Percentiles rank a stretch among this genome's conserved stretches.
These are phyloP conservation scores for Epicauta chinensis DNA, from an alignment of 1,140 invertebrate genomes.

Conservation along the genomic window DNA sequence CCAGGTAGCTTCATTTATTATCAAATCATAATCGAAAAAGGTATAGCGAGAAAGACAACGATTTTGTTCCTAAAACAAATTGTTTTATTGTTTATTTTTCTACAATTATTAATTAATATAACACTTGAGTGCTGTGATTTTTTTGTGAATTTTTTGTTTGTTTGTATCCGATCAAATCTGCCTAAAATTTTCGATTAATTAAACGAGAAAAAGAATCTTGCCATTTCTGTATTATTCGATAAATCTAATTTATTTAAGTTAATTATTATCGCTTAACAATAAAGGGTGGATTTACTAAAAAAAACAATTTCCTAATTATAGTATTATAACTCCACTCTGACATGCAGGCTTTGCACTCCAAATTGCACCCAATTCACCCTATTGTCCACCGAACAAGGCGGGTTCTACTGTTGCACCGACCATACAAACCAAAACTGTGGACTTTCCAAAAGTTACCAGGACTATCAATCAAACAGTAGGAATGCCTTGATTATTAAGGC, in stretches of 20 bases:
- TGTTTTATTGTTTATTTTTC: slow-evolving; percentile 30
- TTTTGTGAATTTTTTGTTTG: slow-evolving; percentile 16
- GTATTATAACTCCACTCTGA: background rate
- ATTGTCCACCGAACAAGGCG: too few relatives aligned
- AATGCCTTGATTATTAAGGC: too few relatives aligned
- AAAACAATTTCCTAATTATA: slow-evolving; percentile 1
- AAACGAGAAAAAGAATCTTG: slow-evolving; percentile 25
- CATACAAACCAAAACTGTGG: too few relatives aligned
- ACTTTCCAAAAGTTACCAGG: too few relatives aligned
- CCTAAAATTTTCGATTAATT: slow-evolving; percentile 30
- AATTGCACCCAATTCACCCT: too few relatives aligned
- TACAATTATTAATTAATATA: slow-evolving; percentile 20
- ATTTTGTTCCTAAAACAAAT: slow-evolving; percentile 37
- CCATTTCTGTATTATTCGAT: slow-evolving; percentile 41
- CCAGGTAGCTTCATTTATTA: slow-evolving; percentile 31
- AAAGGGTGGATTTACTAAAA: background rate
- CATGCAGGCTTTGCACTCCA: background rate
- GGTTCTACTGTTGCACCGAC: too few relatives aligned
- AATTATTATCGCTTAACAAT: slow-evolving; percentile 13
- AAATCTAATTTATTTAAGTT: slow-evolving; percentile 11
- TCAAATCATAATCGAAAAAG: too few relatives aligned
- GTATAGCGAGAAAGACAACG: too few relatives aligned
- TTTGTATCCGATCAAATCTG: slow-evolving; percentile 24
- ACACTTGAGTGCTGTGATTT: slow-evolving; percentile 36
- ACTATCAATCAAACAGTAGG: too few relatives aligned